Evolutionary conservation across 2,888 invertebrate genomes (phyloP).

Genomic region (Agrypnus murinus): DNA sequence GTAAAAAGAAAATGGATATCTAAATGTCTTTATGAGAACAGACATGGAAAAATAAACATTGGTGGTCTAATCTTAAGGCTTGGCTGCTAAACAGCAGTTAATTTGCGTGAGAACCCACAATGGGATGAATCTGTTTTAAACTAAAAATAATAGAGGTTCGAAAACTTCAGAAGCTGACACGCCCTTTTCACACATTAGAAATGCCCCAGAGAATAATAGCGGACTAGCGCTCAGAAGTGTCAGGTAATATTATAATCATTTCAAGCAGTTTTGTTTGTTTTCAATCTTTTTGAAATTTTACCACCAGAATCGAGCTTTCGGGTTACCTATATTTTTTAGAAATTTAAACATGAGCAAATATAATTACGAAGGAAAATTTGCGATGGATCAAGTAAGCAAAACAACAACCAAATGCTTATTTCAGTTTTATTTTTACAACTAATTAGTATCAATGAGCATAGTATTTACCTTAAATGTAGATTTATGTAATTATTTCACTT

Average conservation of each 20-base stretch:
- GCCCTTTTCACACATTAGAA: conserved; percentile 63
- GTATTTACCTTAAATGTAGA: too few species aligned
- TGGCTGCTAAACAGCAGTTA: conserved; percentile 64
- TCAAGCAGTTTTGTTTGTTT: conserved; percentile 31
- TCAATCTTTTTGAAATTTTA: too few species aligned
- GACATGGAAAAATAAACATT: conserved; percentile 57
- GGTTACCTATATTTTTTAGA: too few species aligned
- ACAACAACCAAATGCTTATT: too few species aligned
- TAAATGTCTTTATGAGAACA: conserved; percentile 48
- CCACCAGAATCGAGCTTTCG: too few species aligned
- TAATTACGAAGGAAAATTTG: too few species aligned
- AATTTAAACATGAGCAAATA: too few species aligned
- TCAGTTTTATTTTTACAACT: too few species aligned
- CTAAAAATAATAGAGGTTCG: conserved; percentile 55
- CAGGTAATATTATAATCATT: conserved; percentile 38
- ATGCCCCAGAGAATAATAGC: conserved; percentile 36
- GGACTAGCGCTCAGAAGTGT: conserved; percentile 27
- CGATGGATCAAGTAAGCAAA: too few species aligned
- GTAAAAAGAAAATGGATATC: conserved; percentile 15
- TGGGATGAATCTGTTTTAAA: conserved; percentile 57
- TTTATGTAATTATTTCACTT: too few species aligned
- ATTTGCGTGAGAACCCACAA: conserved; percentile 64
- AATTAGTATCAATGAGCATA: too few species aligned
- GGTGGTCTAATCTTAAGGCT: conserved; percentile 62
- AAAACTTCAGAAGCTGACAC: conserved; percentile 59